These are phyloP conservation scores for Hyposoter dolosus DNA, from an alignment of 2,888 invertebrate genomes.

Conservation along the genomic window DNA sequence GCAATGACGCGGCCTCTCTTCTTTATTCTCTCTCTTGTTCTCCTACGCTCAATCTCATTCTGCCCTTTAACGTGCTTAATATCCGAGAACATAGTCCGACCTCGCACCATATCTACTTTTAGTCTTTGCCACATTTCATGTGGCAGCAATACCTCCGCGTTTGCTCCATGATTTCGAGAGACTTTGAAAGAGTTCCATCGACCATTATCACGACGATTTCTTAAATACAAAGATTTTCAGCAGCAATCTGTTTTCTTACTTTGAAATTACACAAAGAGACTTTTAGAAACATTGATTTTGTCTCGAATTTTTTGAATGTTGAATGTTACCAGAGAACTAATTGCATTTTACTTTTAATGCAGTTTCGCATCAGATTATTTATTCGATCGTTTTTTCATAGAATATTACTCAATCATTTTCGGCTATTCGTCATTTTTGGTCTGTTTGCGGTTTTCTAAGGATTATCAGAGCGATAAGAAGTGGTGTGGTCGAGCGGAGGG, in stretches of 20 bases:
- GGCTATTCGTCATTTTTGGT: constrained; percentile 4
- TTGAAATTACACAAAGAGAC: no score
- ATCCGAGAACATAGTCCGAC: constrained; percentile 30
- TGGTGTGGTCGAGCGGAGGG: constrained; percentile 62
- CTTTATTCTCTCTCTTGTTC: constrained; percentile 60
- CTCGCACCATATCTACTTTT: constrained; percentile 46
- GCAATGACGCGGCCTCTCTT: constrained; percentile 80
- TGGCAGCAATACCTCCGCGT: not conserved
- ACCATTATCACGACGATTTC: not conserved
- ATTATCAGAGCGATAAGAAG: constrained; percentile 67
- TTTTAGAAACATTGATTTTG: no score
- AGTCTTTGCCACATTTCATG: constrained; percentile 20
- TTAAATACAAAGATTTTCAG: no score
- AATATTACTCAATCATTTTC: not conserved
- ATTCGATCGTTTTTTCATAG: no score
- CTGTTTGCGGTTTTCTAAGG: constrained; percentile 45
- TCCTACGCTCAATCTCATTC: constrained; percentile 41
- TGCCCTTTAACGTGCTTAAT: constrained; percentile 34
- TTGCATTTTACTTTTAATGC: no score
- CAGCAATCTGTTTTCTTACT: no score
- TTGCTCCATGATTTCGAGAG: not conserved
- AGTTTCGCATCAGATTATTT: no score
- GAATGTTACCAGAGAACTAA: not conserved
- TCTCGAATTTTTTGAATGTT: no score
- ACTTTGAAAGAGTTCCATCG: not conserved